Base-by-base conservation (phyloP, 2,113 vertebrate species). In the Gasterosteus aculeatus region DNA sequence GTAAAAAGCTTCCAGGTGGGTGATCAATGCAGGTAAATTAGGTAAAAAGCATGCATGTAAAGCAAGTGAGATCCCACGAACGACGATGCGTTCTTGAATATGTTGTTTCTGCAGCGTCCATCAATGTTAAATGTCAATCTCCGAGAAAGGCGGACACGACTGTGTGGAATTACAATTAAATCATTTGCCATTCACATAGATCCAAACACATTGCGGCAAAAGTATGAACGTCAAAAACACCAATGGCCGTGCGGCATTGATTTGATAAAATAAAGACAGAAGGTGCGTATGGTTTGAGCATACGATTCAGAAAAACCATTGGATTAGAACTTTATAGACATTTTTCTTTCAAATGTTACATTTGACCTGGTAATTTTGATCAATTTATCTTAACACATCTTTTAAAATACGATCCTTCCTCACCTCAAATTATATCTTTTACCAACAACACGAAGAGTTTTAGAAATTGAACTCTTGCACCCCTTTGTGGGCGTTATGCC, bases 401-500 rank as follows among this genome's bases (percentile, higher is more conserved):
- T 65, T 64, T 4, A 49, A 49, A 53, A 33, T 61, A 41, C 60
- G 26, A 62, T 12, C 12, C 9, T 1, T 4, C 4, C 9, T 19
- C 7, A 3, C 39, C 3, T 15, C 16, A 53, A 42, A n/a, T 12
- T 15, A 33, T 0, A 14, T 38, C n/a, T 67, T 53, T 31, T 39
- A 1, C 2, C 14, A 35, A 42, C 7, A 31, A 44, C 5, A 57
- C 18, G 8, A 22, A 38, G 7, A 62, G 68, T 33, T 67, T 85
- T 46, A 83, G 64, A 60, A 63, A 69, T 51, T 78, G 41, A 78
- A 56, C 54, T 51, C 61, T 58, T 64, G 79, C 85, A 44, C 84
- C 89, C 81, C 62, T 88, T 74, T 66, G 87, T 91, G 91, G 87
- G 2, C 19, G 0, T n/a, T 7, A 22, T 9, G 4, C 70, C 61